Percentiles rank a stretch among this genome's conserved stretches.
Conservation (phyloP, 2,113 vertebrate genomes). For the Setophaga coronata region DNA sequence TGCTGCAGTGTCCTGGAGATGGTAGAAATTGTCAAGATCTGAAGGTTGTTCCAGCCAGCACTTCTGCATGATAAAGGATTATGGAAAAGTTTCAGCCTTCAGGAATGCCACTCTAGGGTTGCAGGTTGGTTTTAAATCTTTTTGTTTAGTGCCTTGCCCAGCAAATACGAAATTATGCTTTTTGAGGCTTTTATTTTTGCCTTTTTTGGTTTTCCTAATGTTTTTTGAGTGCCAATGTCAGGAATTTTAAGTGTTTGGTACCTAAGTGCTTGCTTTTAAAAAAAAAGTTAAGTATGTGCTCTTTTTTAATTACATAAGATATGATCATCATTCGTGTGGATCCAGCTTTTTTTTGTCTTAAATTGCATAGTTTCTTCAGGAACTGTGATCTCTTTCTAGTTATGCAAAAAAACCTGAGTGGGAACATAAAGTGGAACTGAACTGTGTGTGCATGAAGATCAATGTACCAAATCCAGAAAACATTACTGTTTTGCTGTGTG, state of each 20-base stretch:
- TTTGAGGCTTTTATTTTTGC: not conserved
- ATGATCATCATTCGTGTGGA: rapidly evolving
- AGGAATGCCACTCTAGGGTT: rapidly evolving
- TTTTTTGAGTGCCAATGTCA: not conserved
- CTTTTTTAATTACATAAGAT: not conserved
- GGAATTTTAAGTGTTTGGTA: not conserved
- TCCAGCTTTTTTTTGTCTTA: not conserved
- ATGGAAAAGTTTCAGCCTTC: not conserved
- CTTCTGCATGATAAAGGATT: not conserved
- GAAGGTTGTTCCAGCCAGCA: not conserved
- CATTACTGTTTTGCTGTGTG: rapidly evolving
- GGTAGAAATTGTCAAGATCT: not conserved
- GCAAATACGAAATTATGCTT: not conserved
- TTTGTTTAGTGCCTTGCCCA: not conserved
- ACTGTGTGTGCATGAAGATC: rapidly evolving
- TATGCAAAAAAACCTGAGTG: not conserved
- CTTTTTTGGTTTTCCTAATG: not conserved
- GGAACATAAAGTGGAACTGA: not conserved
- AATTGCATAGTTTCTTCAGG: rapidly evolving
- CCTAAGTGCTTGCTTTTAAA: rapidly evolving
- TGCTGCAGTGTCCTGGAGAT: not conserved
- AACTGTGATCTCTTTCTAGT: not conserved
- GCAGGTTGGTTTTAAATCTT: not conserved
- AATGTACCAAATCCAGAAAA: not conserved
- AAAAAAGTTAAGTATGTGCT: not conserved